Base-by-base conservation (phyloP, 2,113 vertebrate genomes). In the Vimba vimba region DNA sequence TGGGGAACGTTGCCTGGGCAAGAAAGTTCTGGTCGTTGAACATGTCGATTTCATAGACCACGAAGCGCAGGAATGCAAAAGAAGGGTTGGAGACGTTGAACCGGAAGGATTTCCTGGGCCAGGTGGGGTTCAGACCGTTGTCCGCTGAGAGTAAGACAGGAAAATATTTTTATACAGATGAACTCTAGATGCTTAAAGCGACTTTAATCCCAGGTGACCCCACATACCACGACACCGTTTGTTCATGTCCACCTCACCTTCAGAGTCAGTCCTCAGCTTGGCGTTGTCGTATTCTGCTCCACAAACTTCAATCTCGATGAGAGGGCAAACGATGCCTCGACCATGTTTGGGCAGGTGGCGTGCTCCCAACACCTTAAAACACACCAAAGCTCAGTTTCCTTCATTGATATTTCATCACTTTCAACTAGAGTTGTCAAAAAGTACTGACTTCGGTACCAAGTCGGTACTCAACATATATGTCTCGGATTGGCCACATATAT, bases 21-120 rank as follows among this genome's bases (percentile, higher is more conserved):
- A 99, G 91, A 93, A 99, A 99, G 91, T 99, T 99, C 94, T 97
- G 98, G 2, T 99, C 98, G 0, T 94, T 99, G 94, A 99, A 99
- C 97, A 99, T 99, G 94, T 99, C 98, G 27, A 99, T 98, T 90
- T 99, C 98, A 1, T 99, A 99, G 4, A 99, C 98, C 89, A 97
- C 98, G 0, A 99, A 99, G 85, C 98, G 97, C 21, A 99, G 93
- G 93, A 97, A 99, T 86, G 97, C 95, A 27, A 99, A 99, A 15
- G 97, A 95, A 0, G 98, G 97, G 91, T 99, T 99, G 90, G 90
- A 94, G 82, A 99, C 94, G 17, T 95, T 94, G 92, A 99, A 99
- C 81, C 95, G 94, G 94, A 98, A 98, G 3, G 95, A 88, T 92
- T 99, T 99, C 21, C 93, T 91, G 0, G 95, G 95, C 98, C 98